A percentile compares a stretch with the other conserved stretches of the same genome.
Evolutionary conservation across 2,797 vertebrate genomes (phyloP).

Genomic region (Helicolenus hilgendorfi): DNA sequence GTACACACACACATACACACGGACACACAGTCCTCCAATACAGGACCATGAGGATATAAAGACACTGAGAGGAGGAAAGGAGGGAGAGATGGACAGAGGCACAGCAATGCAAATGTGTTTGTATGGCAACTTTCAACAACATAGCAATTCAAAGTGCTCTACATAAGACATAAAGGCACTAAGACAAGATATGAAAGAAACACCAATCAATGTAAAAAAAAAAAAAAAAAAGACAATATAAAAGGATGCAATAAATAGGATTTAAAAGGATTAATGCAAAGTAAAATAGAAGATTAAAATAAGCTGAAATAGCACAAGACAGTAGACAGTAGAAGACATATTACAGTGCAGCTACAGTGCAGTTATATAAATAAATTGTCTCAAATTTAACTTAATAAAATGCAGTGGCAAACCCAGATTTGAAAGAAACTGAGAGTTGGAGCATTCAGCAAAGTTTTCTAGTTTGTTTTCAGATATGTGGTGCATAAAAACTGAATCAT

Average conservation of each 20-base stretch:
- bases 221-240: neutral
- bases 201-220: neutral
- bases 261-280: slow-evolving; percentile 4
- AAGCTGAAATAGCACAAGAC: neutral
- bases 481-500: neutral
- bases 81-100: slow-evolving; percentile 29
- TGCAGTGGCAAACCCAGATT: neutral
- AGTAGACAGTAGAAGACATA: neutral
- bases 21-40: slow-evolving; percentile 32
- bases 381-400: neutral
- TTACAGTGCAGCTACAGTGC: neutral
- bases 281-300: neutral
- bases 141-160: neutral
- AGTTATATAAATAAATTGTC: neutral
- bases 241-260: neutral
- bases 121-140: neutral
- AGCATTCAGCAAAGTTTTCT: no score
- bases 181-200: neutral
- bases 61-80: slow-evolving; percentile 25
- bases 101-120: neutral
- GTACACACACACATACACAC: slow-evolving; percentile 24
- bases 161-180: neutral
- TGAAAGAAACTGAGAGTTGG: neutral
- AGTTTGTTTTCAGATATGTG: neutral
- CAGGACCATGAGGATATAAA: slow-evolving; percentile 47